These are phyloP conservation scores for Chrysolina oricalcia DNA, from an alignment of 2,888 invertebrate genomes.

Conservation along the genomic window DNA sequence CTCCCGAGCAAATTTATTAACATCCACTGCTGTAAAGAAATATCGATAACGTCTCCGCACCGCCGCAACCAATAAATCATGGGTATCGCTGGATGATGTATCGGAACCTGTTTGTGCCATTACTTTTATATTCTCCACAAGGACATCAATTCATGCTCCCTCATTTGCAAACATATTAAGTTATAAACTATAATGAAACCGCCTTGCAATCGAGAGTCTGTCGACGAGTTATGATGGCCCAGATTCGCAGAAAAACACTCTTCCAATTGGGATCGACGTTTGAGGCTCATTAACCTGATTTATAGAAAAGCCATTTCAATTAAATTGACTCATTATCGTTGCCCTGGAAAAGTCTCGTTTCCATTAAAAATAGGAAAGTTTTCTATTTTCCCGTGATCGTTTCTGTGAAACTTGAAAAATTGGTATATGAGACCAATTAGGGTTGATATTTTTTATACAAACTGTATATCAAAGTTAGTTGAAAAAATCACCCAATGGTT, in stretches of 20 bases:
- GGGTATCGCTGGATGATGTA: not conserved
- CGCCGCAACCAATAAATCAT: not conserved
- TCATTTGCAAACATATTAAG: conserved; percentile 10
- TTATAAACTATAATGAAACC: conserved; percentile 7
- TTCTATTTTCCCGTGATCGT: not conserved
- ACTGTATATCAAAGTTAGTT: no score
- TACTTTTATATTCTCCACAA: not conserved
- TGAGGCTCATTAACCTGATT: conserved; percentile 32
- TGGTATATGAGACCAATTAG: conserved; percentile 4
- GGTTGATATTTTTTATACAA: no score
- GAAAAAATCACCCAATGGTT: no score
- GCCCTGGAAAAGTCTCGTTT: conserved; percentile 2
- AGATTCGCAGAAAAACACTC: conserved; percentile 11
- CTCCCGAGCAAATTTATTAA: not conserved
- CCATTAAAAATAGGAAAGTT: not conserved
- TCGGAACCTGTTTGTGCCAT: not conserved
- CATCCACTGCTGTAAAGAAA: not conserved
- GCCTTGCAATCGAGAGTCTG: conserved; percentile 6
- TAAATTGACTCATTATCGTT: conserved; percentile 17
- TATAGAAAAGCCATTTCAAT: conserved; percentile 13
- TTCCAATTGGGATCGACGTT: conserved; percentile 14
- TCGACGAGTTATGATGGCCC: conserved; percentile 21
- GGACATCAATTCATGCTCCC: not conserved
- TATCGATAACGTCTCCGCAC: not conserved
- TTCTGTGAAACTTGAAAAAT: conserved; percentile 14